Conservation (phyloP, 2,113 vertebrate genomes). For the Promerops cafer region DNA sequence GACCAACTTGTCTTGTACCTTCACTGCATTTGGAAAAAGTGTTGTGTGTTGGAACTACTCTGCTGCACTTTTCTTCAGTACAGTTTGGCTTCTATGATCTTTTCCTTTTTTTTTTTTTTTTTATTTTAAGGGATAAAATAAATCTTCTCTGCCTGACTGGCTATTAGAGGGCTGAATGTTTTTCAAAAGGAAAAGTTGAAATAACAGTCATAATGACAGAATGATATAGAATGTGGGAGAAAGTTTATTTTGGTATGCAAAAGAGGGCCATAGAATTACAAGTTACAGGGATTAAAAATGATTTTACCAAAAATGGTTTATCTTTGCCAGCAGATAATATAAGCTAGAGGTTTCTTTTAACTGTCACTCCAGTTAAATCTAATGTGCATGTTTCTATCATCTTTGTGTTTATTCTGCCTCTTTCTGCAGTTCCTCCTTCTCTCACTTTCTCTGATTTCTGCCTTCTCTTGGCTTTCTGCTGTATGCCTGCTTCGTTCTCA, state of each 20-base stretch:
- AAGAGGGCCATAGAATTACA: conserved; percentile 6
- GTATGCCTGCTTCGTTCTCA: not conserved
- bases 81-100: not conserved
- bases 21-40: not conserved
- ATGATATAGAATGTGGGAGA: conserved; percentile 27
- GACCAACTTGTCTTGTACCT: not conserved
- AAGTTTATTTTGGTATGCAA: conserved; percentile 52
- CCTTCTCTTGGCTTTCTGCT: not conserved
- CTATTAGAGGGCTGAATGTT: conserved; percentile 25
- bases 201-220: conserved; percentile 42
- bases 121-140: no score
- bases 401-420: not conserved
- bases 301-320: not conserved
- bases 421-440: not conserved
- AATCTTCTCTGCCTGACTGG: not conserved
- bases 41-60: not conserved
- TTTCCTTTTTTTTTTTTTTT: not conserved
- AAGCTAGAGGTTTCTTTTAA: conserved; percentile 4
- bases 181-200: conserved; percentile 33
- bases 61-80: not conserved
- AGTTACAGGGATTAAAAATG: conserved; percentile 13
- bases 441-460: conserved; percentile 30
- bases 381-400: not conserved
- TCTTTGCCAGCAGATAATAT: conserved; percentile 16
- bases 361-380: not conserved